These are phyloP conservation scores for Solea solea DNA, from an alignment of 2,113 vertebrate genomes.

Conservation along the genomic window DNA sequence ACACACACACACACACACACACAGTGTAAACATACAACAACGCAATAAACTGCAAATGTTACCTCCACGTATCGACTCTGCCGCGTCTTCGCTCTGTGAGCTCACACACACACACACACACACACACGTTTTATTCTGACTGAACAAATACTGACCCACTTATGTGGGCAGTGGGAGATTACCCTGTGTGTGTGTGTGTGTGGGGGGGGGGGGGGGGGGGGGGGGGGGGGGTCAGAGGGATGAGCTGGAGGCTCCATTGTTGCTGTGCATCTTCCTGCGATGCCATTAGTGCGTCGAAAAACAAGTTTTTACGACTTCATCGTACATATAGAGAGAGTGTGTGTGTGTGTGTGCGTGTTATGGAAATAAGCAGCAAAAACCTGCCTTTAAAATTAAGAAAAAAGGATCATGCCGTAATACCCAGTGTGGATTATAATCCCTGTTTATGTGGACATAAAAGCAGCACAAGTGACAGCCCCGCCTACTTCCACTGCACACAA, in stretches of 20 bases:
- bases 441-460: conserved; percentile 42
- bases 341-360: too few relatives aligned
- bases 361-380: not conserved
- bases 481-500: not conserved
- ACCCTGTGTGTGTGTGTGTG: conserved; percentile 28
- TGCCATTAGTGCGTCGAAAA: conserved; percentile 31
- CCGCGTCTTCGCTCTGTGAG: conserved; percentile 9
- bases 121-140: conserved; percentile 13
- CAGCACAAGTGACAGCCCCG: conserved; percentile 17
- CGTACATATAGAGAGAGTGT: conserved; percentile 1
- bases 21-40: conserved; percentile 28
- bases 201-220: conserved; percentile 31
- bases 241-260: conserved; percentile 66
- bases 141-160: conserved; percentile 74
- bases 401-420: conserved; percentile 24
- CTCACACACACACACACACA: conserved; percentile 14
- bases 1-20: conserved; percentile 7
- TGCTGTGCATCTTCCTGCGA: conserved; percentile 61
- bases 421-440: conserved; percentile 44
- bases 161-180: conserved; percentile 66
- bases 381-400: conserved; percentile 5
- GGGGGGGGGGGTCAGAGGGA: conserved; percentile 34
- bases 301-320: not conserved
- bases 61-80: conserved; percentile 10
- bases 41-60: conserved; percentile 26